Evolutionary conservation across 2,797 vertebrate species (phyloP).

Genomic region (Dromococcyx pavoninus): DNA sequence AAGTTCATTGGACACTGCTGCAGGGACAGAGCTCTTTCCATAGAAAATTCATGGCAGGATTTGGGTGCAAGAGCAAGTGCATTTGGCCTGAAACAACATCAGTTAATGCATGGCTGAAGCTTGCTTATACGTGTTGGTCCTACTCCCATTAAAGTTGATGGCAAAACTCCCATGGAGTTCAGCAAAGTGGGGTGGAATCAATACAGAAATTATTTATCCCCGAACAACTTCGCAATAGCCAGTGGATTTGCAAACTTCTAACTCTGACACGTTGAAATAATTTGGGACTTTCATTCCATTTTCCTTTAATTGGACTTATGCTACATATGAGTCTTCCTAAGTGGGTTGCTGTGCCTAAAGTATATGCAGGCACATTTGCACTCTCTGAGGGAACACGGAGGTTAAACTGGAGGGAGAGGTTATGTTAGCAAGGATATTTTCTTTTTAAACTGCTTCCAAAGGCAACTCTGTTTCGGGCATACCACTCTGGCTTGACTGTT

Average conservation of each 20-base stretch:
- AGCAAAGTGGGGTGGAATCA: neutral
- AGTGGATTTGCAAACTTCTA: constrained; percentile 34
- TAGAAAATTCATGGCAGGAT: neutral
- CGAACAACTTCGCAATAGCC: constrained; percentile 47
- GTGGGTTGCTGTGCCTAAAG: constrained; percentile 40
- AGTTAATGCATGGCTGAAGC: neutral
- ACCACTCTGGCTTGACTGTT: constrained; percentile 27
- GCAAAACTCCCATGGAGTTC: constrained; percentile 33
- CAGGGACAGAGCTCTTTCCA: neutral
- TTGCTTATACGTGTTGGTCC: neutral
- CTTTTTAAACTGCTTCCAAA: constrained; percentile 64
- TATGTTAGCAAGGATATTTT: constrained; percentile 58
- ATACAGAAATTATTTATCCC: constrained; percentile 37
- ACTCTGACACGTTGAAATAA: constrained; percentile 61
- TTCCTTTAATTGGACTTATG: constrained; percentile 57
- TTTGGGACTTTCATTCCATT: constrained; percentile 55
- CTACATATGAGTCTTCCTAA: constrained; percentile 50
- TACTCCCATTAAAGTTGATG: neutral
- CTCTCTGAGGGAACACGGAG: constrained; percentile 43
- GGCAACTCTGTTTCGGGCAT: constrained; percentile 46
- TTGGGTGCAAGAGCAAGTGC: neutral
- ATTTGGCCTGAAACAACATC: neutral
- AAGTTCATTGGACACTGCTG: neutral
- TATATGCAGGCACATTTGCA: constrained; percentile 58
- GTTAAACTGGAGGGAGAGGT: constrained; percentile 48